Conservation (phyloP, 2,888 invertebrate species). For the Drosophila formosana region DNA sequence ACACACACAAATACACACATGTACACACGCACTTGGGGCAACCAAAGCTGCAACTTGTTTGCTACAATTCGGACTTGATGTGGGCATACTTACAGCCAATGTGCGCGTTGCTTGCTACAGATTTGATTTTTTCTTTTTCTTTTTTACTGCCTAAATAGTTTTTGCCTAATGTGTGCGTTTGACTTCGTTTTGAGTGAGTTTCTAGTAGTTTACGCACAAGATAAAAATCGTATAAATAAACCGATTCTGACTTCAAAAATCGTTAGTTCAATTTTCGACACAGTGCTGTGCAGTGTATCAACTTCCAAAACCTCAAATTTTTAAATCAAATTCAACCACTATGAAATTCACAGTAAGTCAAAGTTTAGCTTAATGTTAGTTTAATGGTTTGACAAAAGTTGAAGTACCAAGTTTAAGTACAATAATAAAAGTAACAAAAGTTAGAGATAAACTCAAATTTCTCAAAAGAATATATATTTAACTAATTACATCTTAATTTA, state of each 20-base stretch:
- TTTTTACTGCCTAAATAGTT: conserved; percentile 53
- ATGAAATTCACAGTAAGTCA: conserved; percentile 80
- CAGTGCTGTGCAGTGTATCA: conserved; percentile 30
- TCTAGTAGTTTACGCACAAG: conserved; percentile 32
- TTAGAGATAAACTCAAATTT: not conserved
- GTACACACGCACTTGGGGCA: conserved; percentile 15
- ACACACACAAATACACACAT: conserved; percentile 19
- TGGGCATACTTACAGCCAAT: conserved; percentile 59
- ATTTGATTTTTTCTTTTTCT: conserved; percentile 10
- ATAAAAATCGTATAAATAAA: conserved; percentile 68
- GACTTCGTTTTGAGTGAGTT: conserved; percentile 71
- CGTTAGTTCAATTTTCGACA: conserved; percentile 65
- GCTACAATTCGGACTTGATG: conserved; percentile 60
- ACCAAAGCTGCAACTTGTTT: conserved; percentile 56
- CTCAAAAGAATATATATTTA: not conserved
- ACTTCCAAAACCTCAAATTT: not conserved
- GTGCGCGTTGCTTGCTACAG: conserved; percentile 38
- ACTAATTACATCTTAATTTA: not conserved
- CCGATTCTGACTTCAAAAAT: conserved; percentile 54
- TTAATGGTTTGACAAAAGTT: not conserved
- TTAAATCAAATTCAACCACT: conserved; percentile 24
- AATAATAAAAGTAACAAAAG: not conserved
- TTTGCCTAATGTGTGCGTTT: conserved; percentile 72
- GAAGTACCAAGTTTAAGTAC: not conserved
- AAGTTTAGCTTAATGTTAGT: not conserved